Evolutionary conservation across 1,140 invertebrate species (phyloP).

Genomic region (Drosophila nebulosa): DNA sequence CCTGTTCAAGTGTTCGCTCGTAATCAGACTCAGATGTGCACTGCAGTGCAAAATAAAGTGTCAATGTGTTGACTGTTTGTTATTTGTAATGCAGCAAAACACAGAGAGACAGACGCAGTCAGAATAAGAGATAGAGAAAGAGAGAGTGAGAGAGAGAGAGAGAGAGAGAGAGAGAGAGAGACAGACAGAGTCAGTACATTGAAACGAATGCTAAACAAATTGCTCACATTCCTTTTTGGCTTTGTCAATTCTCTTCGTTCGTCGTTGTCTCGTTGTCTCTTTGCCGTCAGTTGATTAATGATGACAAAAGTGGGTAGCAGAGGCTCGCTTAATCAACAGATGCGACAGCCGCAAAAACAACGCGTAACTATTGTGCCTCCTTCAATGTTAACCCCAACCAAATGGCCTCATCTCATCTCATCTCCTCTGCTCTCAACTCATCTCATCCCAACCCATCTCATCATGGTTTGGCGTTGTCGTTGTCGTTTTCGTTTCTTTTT

Average conservation of each 20-base stretch:
- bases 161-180: too few species aligned
- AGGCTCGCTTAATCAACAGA: slow-evolving; percentile 63
- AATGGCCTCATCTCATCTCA: not conserved
- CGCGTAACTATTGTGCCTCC: not conserved
- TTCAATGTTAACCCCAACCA: slow-evolving; percentile 33
- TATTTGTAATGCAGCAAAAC: slow-evolving; percentile 52
- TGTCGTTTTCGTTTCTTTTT: slow-evolving; percentile 13
- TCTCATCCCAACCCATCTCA: slow-evolving; percentile 29
- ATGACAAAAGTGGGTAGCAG: slow-evolving; percentile 61
- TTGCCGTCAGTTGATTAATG: slow-evolving; percentile 70
- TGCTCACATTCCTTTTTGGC: slow-evolving; percentile 59
- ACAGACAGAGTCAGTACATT: slow-evolving; percentile 41
- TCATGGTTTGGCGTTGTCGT: slow-evolving; percentile 44
- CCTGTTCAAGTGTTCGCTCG: slow-evolving; percentile 20
- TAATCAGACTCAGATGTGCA: slow-evolving; percentile 71
- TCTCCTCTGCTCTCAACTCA: not conserved
- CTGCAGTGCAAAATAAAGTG: slow-evolving; percentile 67
- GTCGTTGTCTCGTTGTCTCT: slow-evolving; percentile 24
- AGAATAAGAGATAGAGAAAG: not conserved
- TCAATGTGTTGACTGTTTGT: slow-evolving; percentile 60
- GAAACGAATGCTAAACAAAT: slow-evolving; percentile 46
- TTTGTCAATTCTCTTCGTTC: slow-evolving; percentile 55
- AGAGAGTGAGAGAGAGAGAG: not conserved
- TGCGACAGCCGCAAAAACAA: slow-evolving; percentile 48
- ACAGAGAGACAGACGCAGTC: slow-evolving; percentile 8